phyloP scores from a whole-genome alignment of 2,888 invertebrate species.

The Aporophyla nigra region DNA sequence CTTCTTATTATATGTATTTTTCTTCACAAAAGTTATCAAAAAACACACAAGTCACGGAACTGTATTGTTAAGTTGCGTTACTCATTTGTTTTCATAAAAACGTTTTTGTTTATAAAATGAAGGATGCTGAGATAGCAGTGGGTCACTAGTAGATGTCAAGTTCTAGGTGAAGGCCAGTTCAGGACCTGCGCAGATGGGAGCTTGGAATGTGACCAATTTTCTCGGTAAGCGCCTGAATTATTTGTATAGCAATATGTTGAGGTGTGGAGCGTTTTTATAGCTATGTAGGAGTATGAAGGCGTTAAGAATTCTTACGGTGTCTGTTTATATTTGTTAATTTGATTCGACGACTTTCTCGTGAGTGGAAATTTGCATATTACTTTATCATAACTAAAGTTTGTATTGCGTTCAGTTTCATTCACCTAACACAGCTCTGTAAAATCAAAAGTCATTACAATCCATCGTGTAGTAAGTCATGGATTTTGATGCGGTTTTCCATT shows the following conservation, averaged over 20 bases:
- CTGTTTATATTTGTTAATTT: not conserved
- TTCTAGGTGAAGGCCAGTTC: conserved; percentile 79
- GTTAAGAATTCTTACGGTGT: no score
- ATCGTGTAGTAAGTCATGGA: no score
- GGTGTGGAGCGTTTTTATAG: not conserved
- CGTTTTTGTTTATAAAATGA: conserved; percentile 43
- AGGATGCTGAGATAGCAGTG: conserved; percentile 40
- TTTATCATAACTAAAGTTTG: no score
- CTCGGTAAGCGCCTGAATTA: not conserved
- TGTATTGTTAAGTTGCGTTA: no score
- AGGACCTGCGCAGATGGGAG: conserved; percentile 73
- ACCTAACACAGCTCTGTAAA: not conserved
- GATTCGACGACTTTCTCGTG: not conserved
- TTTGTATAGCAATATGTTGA: conserved; percentile 9
- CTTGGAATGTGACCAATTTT: conserved; percentile 63
- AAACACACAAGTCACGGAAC: not conserved
- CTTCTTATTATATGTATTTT: conserved; percentile 4
- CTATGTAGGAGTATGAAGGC: not conserved
- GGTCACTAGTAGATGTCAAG: conserved; percentile 77
- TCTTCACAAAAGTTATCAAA: not conserved
- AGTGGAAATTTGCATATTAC: not conserved
- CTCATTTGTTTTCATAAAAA: conserved; percentile 14
- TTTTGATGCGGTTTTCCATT: no score
- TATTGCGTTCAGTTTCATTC: no score
- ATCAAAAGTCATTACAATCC: no score